Evolutionary conservation across 1,140 invertebrate species (phyloP), one percentile per base, ranked within the genome.

Genomic region (Brachionus asplanchnoidis): DNA sequence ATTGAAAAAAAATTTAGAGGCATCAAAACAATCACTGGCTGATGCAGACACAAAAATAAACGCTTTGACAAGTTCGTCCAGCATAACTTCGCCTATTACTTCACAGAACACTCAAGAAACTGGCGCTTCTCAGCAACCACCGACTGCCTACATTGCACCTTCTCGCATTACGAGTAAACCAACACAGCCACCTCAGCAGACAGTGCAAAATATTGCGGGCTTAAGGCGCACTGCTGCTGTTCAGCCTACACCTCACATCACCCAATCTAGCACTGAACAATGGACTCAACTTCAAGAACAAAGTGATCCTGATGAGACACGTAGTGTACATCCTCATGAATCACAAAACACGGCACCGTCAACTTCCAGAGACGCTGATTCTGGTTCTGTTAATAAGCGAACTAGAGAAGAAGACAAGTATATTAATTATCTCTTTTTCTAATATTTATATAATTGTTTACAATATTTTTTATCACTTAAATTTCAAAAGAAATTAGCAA

Each of bases 101-200:
- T 50, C 73, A 3, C 73, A 42, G 28, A 60, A 9, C 23, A 3
- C 12, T 80, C 78, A 80, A 80, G 28, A 60, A 17, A 20, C 53
- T n/a, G 8, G 26, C 36, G 28, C 78, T 42, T 68, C 75, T 28
- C 75, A 78, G 40, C 50, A 50, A 23, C 79, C 79, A 3, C 79
- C 79, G 5, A 82, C 79, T 42, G 79, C 79, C 6, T 82, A 82
- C 20, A 82, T 82, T 65, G 65, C 53, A 65, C 79, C 79, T 36
- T 82, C 79, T 9, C 53, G 79, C 20, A 68, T 82, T 23, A 17
- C 68, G 2, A 60, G 4, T 11, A 82, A 82, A 60, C 40, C 79
- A 4, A 4, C 53, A 28, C 53, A 68, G 23, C 17, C 68, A 20
- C 11, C 42, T 26, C 73, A 77, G 46, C 79, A 60, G 65, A 23